Evolutionary conservation across 2,113 vertebrate species (phyloP), one percentile per base, ranked within the genome.

Genomic region (Corythoichthys haematopterus): DNA sequence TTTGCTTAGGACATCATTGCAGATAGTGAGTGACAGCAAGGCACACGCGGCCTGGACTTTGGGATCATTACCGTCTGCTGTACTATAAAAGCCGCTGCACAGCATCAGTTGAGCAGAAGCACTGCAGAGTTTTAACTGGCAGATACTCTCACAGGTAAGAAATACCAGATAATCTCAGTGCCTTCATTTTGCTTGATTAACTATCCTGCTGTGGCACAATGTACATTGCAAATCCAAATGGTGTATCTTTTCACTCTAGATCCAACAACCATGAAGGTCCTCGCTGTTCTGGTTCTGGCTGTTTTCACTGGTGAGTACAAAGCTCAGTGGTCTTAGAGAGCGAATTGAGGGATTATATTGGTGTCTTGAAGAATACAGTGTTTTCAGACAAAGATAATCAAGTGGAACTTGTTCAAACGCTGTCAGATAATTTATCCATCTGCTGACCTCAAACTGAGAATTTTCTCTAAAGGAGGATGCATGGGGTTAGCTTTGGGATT

Each of bases 211-310:
- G 12, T 12, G 4, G 4, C 13, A 35, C 20, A 51, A 46, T 16
- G 40, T 40, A 13, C 48, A 40, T 36, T 64, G 38, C 71, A 74
- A 56, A 78, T 35, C 13, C 35, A 12, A 48, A 3, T 4, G 2
- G 28, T 51, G 7, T 20, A n/a, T n/a, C n/a, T 45, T 64, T 0
- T 20, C 1, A 40, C 13, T 70, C 52, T 69, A 62, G 35, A 70
- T 67, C n/a, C 64, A 51, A 6, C 28, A 75, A 78, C 61, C 81
- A 91, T 92, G 89, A 91, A 87, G 84, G 79, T 89, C 77, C 68
- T 88, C 16, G 85, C 56, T 73, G 76, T 90, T 43, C 76, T 87
- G 57, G 58, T 75, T 56, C 69, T 89, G 1, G 85, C 85, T 6
- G 70, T 77, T 67, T 85, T 90, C 74, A 78, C 66, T 12, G 84